phyloP scores from a whole-genome alignment of 2,888 invertebrate genomes.

The Meganola albula region DNA sequence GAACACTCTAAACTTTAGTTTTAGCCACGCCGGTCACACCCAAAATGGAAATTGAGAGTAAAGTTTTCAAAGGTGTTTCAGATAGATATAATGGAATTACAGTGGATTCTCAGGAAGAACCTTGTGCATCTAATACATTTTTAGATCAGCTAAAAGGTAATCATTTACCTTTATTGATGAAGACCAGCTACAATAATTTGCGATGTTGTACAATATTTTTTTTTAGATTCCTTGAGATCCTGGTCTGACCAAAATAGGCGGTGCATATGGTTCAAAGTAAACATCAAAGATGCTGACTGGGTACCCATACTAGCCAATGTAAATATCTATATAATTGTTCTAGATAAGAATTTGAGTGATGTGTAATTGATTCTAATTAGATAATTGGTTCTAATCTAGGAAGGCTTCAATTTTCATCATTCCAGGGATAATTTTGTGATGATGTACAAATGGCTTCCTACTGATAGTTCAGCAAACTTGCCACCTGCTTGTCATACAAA shows the following conservation, averaged over 20 bases:
- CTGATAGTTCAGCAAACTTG: slow-evolving; percentile 77
- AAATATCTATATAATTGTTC: slow-evolving; percentile 25
- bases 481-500: slow-evolving; percentile 89
- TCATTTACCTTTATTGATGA: too few species aligned
- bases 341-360: not conserved
- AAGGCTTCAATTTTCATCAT: slow-evolving; percentile 93
- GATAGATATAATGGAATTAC: slow-evolving; percentile 87
- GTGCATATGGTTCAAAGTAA: slow-evolving; percentile 89
- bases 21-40: too few species aligned
- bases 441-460: slow-evolving; percentile 89
- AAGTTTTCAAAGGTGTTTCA: slow-evolving; percentile 50
- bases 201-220: not conserved
- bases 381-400: slow-evolving; percentile 48
- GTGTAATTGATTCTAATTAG: not conserved
- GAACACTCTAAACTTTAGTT: too few species aligned
- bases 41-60: too few species aligned
- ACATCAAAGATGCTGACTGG: slow-evolving; percentile 83
- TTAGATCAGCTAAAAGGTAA: slow-evolving; percentile 78
- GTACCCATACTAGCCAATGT: slow-evolving; percentile 86
- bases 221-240: slow-evolving; percentile 81
- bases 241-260: slow-evolving; percentile 82
- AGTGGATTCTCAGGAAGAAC: slow-evolving; percentile 80
- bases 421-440: slow-evolving; percentile 87
- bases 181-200: too few species aligned
- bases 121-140: slow-evolving; percentile 73